Base-by-base conservation (phyloP, 2,888 invertebrate species). In the Spilosoma lubricipeda region DNA sequence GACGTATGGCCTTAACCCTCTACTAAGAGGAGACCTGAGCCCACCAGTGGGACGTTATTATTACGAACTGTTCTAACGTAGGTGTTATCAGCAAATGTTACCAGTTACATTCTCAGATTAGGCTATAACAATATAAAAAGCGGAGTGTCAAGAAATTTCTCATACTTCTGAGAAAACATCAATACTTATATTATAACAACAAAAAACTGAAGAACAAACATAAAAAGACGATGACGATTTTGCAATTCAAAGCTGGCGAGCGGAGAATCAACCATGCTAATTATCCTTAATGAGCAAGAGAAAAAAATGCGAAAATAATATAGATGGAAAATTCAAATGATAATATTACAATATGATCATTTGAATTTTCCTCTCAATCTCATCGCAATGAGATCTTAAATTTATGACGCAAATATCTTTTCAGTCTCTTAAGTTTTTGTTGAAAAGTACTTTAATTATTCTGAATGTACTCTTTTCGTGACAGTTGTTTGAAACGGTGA, bases 381-480 rank as follows among this genome's bases (percentile, higher is more conserved):
- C n/a, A n/a, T n/a, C n/a, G 45, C 68, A 67, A 72, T 67, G 20
- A 65, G 45, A 67, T 45, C 27, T 63, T 33, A 68, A 68, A 69
- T 69, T 30, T 64, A 69, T 65, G 48, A 56, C 68, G 27, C 52
- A 39, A 65, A 69, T 52, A 69, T 52, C 48, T 73, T 73, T 39
- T 65, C 48, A 20, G 36, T 33, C 42, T 36, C 63, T 56, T 27
- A 45, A 68, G 30, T 59, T 45, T 59, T 67, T 63, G 66, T 66
- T 74, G 48, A 65, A 63, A 72, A 9, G 42, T 20, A 67, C 33
- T 72, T 67, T 71, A 64, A 71, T 67, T 68, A 67, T 68, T 68
- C 39, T 48, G 63, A 36, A 23, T 65, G 39, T 48, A 67, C 27
- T 73, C 64, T 68, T 52, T 59, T 52, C 45, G 18, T 75, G 71